Conservation (phyloP, 2,797 vertebrate genomes). For the Acanthornis magna region DNA sequence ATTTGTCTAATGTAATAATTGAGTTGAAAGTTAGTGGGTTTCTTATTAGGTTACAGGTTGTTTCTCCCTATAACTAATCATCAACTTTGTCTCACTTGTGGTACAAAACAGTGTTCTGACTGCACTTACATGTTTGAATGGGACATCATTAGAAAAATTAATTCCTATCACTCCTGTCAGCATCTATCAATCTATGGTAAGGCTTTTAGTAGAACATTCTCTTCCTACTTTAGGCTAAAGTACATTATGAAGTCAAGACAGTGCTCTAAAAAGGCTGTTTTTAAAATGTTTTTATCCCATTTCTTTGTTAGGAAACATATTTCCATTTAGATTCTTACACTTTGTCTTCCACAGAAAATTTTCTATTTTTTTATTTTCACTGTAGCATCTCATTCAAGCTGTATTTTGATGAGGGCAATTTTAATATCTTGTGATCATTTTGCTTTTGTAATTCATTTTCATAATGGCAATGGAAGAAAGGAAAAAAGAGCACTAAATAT, state of each 20-base stretch:
- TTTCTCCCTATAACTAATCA: neutral
- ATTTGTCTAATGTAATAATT: neutral
- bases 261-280: neutral
- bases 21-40: neutral
- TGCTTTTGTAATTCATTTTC: conserved; percentile 7
- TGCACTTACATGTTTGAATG: neutral
- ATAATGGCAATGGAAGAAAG: neutral
- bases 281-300: conserved; percentile 4
- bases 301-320: conserved; percentile 40
- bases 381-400: neutral
- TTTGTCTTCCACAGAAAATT: conserved; percentile 6
- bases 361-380: conserved; percentile 55
- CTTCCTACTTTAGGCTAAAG: neutral
- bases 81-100: neutral
- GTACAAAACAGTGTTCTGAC: neutral
- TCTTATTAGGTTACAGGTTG: neutral
- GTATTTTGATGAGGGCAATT: conserved; percentile 42
- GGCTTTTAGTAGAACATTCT: neutral
- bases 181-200: neutral
- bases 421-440: conserved; percentile 49
- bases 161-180: neutral
- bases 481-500: conserved; percentile 11
- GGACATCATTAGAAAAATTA: neutral
- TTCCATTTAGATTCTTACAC: conserved; percentile 28
- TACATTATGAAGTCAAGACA: neutral